Base-by-base conservation (phyloP, 2,888 invertebrate species). In the Copidosoma aretas region DNA sequence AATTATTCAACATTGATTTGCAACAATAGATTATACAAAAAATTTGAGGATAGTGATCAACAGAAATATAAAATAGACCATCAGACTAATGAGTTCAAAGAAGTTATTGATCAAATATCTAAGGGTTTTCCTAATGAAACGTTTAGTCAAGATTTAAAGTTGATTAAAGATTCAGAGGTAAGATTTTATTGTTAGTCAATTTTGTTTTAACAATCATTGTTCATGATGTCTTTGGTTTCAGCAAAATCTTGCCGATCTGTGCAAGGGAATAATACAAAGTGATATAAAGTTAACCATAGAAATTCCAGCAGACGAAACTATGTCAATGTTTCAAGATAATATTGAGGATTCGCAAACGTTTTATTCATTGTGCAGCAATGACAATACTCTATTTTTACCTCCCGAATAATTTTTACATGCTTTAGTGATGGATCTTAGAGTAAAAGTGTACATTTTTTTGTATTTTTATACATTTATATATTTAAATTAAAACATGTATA, bases 241-340 rank as follows among this genome's bases (percentile, higher is more conserved):
- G 79, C 77, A 81, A 79, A 81, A 81, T 73, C 76, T 84, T 17
- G 78, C 77, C 10, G 82, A 81, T 56, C 71, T 84, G 24, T 83
- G 83, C 61, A 79, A 77, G 49, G 81, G 79, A 19, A 80, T 84
- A 51, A 73, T 73, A 32, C 81, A 82, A 49, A 77, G 79, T 32
- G 82, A 82, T 64, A 77, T 84, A 51, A 81, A 80, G 73, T 71
- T 84, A 56, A 83, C 82, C 1, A 74, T 83, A 74, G 83, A 83
- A 73, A 73, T 77, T 1, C 77, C 76, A 56, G 74, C 78, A 1
- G 83, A 84, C 59, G 83, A 84, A 64, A 81, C 80, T 1, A 75
- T 82, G 58, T 79, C 81, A 1, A 75, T 82, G 58, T 75, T 82
- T 51, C 79, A 79, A 3, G 82, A 83, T 46, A 79, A 78, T 64